Base-by-base conservation (phyloP, 2,888 invertebrate genomes). In the Teinopalpus imperialis region DNA sequence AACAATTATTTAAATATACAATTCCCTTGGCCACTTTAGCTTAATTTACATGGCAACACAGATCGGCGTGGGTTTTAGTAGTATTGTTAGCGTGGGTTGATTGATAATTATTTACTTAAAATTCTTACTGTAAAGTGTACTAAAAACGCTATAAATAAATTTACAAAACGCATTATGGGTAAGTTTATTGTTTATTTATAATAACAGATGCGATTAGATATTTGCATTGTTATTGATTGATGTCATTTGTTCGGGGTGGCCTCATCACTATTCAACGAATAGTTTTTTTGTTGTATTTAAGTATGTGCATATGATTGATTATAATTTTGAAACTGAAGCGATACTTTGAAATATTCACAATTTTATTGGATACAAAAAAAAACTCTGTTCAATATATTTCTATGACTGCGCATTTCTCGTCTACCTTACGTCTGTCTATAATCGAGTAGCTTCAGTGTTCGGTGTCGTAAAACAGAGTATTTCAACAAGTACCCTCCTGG, bases 61-160 rank as follows among this genome's bases (percentile, higher is more conserved):
- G 59, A 64, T 78, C 77, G 81, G 87, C 87, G 86, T 86, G 85
- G 87, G 87, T 85, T 75, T 69, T 62, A 66, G 31, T 55, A 68
- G 69, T 59, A 59, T 74, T 78, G 77, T 74, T 83, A 66, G 86
- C 86, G 86, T 85, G 85, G 83, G 81, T 81, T 69, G 67, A 65
- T 63, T 61, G 65, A 63, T 63, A 73, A 63, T 64, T 65, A 66
- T 64, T 66, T 63, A 63, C 57, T 56, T 52, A 49, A n/a, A 46
- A 42, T 52, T 51, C 43, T 49, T 50, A 44, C 30, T 43, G 34
- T 23, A 35, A 49, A 39, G 24, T 42, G 26, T 31, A 41, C 18
- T 48, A 36, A 61, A 65, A 56, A 53, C 37, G 43, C 45, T 37
- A 50, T 32, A 52, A 52, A 37, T 49, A 53, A 58, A 21, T 53